Percentiles rank a stretch among this genome's conserved stretches.
Conservation (phyloP, 2,797 vertebrate genomes). For the Dallia pectoralis region DNA sequence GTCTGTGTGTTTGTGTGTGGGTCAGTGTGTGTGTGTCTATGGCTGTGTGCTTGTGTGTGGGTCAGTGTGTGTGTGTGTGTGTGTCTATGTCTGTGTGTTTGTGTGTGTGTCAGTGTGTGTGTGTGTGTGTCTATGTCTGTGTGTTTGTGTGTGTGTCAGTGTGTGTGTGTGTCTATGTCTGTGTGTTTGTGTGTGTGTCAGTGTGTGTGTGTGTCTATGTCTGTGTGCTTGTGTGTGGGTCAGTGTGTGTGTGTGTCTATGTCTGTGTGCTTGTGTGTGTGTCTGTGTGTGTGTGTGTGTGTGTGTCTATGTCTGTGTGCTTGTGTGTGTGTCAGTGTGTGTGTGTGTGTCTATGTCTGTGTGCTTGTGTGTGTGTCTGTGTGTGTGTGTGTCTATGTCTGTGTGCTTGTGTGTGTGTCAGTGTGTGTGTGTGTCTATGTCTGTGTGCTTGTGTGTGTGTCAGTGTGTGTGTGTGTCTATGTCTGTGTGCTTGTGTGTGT, state of each 20-base stretch:
- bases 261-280: neutral
- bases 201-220: too few species aligned
- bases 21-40: neutral
- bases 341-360: conserved; percentile 7
- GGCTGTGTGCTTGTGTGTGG: conserved; percentile 3
- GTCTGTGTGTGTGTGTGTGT: neutral
- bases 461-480: too few species aligned
- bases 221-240: conserved; percentile 1
- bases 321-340: neutral
- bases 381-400: neutral
- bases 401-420: conserved; percentile 5
- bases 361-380: neutral
- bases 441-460: too few species aligned
- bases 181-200: too few species aligned
- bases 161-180: too few species aligned
- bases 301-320: neutral
- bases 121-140: neutral
- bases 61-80: neutral
- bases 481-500: conserved; percentile 5
- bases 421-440: too few species aligned
- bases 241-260: neutral
- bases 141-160: conserved; percentile 12
- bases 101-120: neutral
- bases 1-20: neutral
- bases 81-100: conserved; percentile 7